Evolutionary conservation across 2,113 vertebrate genomes (phyloP).

Genomic region (Onychorhynchus coronatus): DNA sequence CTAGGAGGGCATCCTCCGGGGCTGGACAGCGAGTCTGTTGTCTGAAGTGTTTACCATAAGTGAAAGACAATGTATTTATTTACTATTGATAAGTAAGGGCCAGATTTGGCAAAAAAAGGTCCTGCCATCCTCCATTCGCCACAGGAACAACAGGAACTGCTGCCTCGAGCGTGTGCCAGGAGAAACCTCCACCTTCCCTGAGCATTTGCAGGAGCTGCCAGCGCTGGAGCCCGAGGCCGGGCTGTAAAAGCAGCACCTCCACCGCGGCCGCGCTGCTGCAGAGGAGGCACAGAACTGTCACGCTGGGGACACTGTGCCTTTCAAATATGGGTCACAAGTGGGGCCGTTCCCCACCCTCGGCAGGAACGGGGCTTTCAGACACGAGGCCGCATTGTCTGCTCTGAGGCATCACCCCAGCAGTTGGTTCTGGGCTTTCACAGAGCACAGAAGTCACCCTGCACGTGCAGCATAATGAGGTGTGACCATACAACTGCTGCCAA

Average conservation of each 20-base stretch:
- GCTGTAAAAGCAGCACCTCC: neutral
- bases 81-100: neutral
- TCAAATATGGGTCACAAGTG: slow-evolving; percentile 62
- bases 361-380: neutral
- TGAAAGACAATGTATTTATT: neutral
- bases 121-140: neutral
- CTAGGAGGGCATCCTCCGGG: neutral
- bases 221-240: neutral
- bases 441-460: neutral
- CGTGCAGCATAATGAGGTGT: neutral
- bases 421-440: neutral
- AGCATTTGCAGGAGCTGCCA: neutral
- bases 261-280: neutral
- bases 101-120: neutral
- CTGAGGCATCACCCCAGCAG: neutral
- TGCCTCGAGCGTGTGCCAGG: neutral
- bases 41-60: neutral
- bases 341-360: neutral
- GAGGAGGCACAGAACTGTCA: neutral
- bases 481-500: neutral
- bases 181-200: neutral
- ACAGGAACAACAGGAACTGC: neutral
- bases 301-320: neutral
- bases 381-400: neutral
- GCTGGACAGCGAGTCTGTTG: neutral